Base-by-base conservation (phyloP, 2,113 vertebrate genomes). In the Polypterus bichir region DNA sequence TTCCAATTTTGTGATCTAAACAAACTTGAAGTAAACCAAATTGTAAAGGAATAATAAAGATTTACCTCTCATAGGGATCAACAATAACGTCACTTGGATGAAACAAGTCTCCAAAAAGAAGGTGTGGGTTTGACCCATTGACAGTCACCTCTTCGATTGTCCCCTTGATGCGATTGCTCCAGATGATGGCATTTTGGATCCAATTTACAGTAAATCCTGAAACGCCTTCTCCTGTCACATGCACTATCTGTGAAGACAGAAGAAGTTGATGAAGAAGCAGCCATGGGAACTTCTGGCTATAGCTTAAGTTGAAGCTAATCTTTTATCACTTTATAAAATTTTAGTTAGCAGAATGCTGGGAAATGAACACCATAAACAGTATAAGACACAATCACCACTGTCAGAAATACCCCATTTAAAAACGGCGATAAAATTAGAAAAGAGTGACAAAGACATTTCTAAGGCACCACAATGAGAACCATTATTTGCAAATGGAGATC, bases 121-220 rank as follows among this genome's bases (percentile, higher is more conserved):
- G 75, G 62, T 47, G 74, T 2, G 83, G 72, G 63, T 87, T 86
- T 69, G 84, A 86, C 58, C 92, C 91, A 65, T 85, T 79, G 66
- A 80, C 71, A 61, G 86, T 84, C 3, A 90, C 88, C 49, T 60
- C 78, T 68, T 87, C 88, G 71, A 98, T 88, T 57, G 76, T 85
- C 72, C 91, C 89, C 69, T 86, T 88, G 65, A 86, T 79, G 49
- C 64, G 79, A 60, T 85, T 88, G 66, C 84, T 85, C 91, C 92
- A 93, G 54, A 91, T 83, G 51, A 97, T 64, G 10, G 74, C 65
- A 65, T 85, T 87, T 70, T 84, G 81, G 74, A 93, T 77, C 92
- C 93, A 98, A 69, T 97, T 88, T 73, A 98, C 81, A 66, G 88
- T 86, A 66, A 98, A 86, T 54, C 89, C 92, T 6, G 90, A 88